phyloP scores from a whole-genome alignment of 2,797 vertebrate genomes.

The Pipistrellus pygmaeus region DNA sequence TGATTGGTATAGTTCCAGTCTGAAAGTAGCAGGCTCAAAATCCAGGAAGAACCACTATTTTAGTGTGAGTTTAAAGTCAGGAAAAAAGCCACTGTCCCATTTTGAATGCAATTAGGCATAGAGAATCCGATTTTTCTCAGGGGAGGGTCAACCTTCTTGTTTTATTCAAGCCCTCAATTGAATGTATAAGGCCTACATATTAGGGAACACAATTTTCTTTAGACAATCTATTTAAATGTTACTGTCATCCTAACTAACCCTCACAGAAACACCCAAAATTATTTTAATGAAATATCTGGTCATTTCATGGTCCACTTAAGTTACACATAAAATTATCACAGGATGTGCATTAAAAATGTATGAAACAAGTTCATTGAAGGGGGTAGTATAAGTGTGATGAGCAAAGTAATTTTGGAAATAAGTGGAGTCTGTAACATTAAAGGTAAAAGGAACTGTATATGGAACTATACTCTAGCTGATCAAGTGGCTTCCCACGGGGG shows the following conservation, averaged over 20 bases:
- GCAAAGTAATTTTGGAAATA: neutral
- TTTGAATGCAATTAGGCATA: neutral
- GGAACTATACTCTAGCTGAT: neutral
- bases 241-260: neutral
- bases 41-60: neutral
- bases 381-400: neutral
- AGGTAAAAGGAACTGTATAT: neutral
- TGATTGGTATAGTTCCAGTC: neutral
- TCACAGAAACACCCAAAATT: neutral
- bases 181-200: neutral
- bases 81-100: neutral
- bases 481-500: neutral
- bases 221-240: neutral
- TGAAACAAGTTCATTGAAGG: neutral
- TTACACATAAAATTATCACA: slow-evolving; percentile 15
- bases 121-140: slow-evolving; percentile 10
- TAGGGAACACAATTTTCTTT: neutral
- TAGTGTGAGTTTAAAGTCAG: neutral
- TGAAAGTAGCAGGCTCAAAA: neutral
- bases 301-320: neutral
- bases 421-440: neutral
- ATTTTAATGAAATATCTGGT: neutral
- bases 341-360: neutral
- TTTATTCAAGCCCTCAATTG: neutral
- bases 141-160: neutral